Percentiles rank a stretch among this genome's conserved stretches.
Conservation (phyloP, 2,797 vertebrate genomes). For the Gymnoscopelus microlampas region DNA sequence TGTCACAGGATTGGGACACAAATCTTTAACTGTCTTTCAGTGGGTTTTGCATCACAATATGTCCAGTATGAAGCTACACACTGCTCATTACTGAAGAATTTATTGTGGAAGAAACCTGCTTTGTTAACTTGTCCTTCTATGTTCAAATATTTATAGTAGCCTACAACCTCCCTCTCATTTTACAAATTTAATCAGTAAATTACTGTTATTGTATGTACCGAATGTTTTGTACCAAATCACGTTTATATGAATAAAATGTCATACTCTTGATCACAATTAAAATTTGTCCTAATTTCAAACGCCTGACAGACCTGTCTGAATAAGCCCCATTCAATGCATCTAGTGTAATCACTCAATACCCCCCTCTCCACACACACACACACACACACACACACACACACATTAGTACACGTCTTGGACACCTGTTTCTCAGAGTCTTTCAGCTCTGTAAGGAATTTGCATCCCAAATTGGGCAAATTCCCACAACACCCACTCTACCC, state of each 20-base stretch:
- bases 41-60: not conserved
- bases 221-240: slow-evolving; percentile 48
- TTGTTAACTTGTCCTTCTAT: slow-evolving; percentile 5
- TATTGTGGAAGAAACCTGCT: slow-evolving; percentile 1
- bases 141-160: not conserved
- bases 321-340: slow-evolving; percentile 54
- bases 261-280: slow-evolving; percentile 16
- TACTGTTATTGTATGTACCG: slow-evolving; percentile 3
- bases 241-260: slow-evolving; percentile 56
- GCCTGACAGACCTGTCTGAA: slow-evolving; percentile 32
- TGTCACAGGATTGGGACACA: slow-evolving; percentile 4
- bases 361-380: slow-evolving; percentile 27
- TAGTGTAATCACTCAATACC: slow-evolving; percentile 71
- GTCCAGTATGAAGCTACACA: slow-evolving; percentile 13
- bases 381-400: slow-evolving; percentile 32
- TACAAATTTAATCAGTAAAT: slow-evolving; percentile 25
- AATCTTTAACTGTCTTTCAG: not conserved
- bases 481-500: slow-evolving; percentile 58
- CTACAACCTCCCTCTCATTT: slow-evolving; percentile 13
- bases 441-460: slow-evolving; percentile 80
- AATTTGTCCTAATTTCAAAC: too few relatives aligned
- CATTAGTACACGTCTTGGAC: slow-evolving; percentile 75
- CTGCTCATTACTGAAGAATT: slow-evolving; percentile 7
- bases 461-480: slow-evolving; percentile 80
- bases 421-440: slow-evolving; percentile 83